Conservation (phyloP, 2,113 vertebrate genomes). For the Zootoca vivipara region DNA sequence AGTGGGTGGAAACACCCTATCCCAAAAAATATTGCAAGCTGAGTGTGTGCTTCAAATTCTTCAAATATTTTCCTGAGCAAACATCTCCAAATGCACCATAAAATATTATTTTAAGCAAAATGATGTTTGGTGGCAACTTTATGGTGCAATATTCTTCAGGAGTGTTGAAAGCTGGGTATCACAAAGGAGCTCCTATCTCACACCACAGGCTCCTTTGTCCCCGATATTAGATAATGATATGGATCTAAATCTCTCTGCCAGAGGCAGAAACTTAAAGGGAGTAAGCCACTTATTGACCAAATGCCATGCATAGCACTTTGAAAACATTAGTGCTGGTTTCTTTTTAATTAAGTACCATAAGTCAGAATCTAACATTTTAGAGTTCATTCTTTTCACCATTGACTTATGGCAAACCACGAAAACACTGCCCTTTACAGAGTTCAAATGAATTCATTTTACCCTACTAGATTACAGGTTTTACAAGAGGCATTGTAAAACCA, state of each 20-base stretch:
- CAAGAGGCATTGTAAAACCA: background rate
- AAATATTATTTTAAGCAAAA: background rate
- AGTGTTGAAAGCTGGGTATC: background rate
- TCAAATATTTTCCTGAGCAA: background rate
- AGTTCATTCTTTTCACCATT: background rate
- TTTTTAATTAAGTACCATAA: slow-evolving; percentile 15
- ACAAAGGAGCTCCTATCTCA: background rate
- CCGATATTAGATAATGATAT: background rate
- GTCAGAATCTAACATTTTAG: background rate
- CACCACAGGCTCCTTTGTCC: background rate
- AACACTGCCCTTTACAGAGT: background rate
- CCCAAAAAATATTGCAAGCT: background rate
- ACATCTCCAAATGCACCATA: background rate
- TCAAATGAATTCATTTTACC: background rate
- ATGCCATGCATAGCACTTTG: background rate
- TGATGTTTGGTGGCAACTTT: background rate
- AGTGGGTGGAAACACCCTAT: too few species aligned
- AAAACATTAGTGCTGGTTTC: background rate
- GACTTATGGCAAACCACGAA: background rate
- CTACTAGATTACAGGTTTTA: accelerated
- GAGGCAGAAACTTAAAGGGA: background rate
- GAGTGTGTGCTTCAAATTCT: background rate
- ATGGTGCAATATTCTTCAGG: background rate
- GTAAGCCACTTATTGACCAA: background rate
- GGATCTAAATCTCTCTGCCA: background rate